A percentile compares a stretch with the other conserved stretches of the same genome.
These are phyloP conservation scores for Pedionomus torquatus DNA, from an alignment of 2,113 vertebrate species.

Conservation along the genomic window DNA sequence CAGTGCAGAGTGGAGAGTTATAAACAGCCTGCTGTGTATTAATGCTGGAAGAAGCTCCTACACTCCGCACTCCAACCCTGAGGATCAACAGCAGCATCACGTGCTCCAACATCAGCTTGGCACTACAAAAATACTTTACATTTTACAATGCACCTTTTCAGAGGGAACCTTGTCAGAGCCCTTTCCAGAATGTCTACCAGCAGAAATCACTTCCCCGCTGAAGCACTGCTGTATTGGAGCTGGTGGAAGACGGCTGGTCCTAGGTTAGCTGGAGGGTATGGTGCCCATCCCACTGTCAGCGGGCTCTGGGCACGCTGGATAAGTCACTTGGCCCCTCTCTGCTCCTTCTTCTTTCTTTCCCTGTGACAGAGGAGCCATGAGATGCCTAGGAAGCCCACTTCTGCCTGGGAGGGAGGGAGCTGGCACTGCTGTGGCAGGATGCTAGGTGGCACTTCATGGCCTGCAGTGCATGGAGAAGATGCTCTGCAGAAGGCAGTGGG, in stretches of 20 bases:
- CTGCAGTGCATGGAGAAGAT: not conserved
- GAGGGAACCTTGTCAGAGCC: not conserved
- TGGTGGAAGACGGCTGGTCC: not conserved
- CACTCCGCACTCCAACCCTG: accelerated
- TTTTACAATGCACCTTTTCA: not conserved
- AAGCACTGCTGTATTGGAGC: accelerated
- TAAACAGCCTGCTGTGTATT: conserved; percentile 1
- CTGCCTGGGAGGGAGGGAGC: not conserved
- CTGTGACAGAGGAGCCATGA: not conserved
- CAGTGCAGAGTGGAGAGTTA: not conserved
- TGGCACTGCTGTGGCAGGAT: not conserved
- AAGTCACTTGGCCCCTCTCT: not conserved
- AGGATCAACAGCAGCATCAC: accelerated
- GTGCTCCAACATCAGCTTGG: not conserved
- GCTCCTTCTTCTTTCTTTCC: not conserved
- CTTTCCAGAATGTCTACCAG: not conserved
- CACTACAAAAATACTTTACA: not conserved
- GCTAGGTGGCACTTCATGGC: not conserved
- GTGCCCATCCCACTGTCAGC: accelerated
- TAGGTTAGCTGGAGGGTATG: not conserved
- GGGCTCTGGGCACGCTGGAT: not conserved
- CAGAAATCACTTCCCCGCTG: not conserved
- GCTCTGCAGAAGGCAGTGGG: not conserved
- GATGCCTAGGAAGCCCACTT: not conserved
- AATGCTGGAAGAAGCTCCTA: not conserved